A percentile compares a stretch with the other conserved stretches of the same genome.
These are phyloP conservation scores for Parapsyche elsis DNA, from an alignment of 1,140 invertebrate genomes.

Conservation along the genomic window DNA sequence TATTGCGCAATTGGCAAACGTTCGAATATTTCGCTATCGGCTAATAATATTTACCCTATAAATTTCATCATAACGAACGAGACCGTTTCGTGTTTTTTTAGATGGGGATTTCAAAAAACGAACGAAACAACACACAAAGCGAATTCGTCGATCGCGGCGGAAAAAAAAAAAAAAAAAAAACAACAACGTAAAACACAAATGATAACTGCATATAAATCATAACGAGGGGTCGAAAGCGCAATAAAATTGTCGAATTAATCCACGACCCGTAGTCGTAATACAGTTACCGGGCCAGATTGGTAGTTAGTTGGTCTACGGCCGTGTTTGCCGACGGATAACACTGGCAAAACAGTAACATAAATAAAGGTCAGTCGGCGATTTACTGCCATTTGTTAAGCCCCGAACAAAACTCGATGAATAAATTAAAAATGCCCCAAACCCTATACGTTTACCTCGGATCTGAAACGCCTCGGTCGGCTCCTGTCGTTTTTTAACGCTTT, in stretches of 20 bases:
- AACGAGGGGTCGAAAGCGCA: slow-evolving; percentile 15
- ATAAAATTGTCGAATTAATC: slow-evolving; percentile 50
- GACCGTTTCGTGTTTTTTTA: not conserved
- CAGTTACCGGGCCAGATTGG: slow-evolving; percentile 46
- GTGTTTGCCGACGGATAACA: slow-evolving; percentile 54
- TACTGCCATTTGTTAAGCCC: slow-evolving; percentile 55
- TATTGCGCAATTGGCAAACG: slow-evolving; percentile 4
- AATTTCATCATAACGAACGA: slow-evolving; percentile 7
- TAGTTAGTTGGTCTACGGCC: slow-evolving; percentile 16
- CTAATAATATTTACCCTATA: slow-evolving; percentile 7
- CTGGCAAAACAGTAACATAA: slow-evolving; percentile 50
- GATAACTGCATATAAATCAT: slow-evolving; percentile 49
- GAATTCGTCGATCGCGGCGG: too few species aligned
- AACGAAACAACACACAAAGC: not conserved
- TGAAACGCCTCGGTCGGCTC: not conserved
- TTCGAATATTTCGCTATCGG: not conserved
- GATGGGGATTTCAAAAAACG: not conserved
- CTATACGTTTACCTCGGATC: not conserved
- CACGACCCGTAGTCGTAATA: slow-evolving; percentile 1
- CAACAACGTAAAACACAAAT: slow-evolving; percentile 4
- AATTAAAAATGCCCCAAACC: slow-evolving; percentile 46
- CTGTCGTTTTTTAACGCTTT: not conserved
- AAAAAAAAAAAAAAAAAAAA: too few species aligned
- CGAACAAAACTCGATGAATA: slow-evolving; percentile 55
- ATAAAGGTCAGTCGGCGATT: slow-evolving; percentile 54